These are phyloP conservation scores for Hydraecia micacea DNA, from an alignment of 2,888 invertebrate species.

Conservation along the genomic window DNA sequence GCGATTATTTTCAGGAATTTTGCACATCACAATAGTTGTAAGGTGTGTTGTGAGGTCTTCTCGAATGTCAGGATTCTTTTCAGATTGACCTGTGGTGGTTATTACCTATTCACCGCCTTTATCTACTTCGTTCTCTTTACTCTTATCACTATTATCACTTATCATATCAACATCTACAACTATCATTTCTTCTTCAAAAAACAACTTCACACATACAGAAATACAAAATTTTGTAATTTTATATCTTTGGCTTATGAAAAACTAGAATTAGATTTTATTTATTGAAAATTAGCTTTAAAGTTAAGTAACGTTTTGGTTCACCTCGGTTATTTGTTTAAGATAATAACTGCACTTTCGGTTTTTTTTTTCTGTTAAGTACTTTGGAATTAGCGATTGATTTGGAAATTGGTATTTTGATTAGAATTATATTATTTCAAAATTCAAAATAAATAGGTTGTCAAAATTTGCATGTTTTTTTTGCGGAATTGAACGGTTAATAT, in stretches of 20 bases:
- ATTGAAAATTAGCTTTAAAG: slow-evolving; percentile 40
- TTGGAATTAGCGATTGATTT: slow-evolving; percentile 42
- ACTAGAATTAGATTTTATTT: slow-evolving; percentile 58
- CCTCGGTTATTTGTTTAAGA: slow-evolving; percentile 43
- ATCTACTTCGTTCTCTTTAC: slow-evolving; percentile 33
- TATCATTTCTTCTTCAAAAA: slow-evolving; percentile 38
- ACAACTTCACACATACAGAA: slow-evolving; percentile 49
- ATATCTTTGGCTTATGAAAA: slow-evolving; percentile 54
- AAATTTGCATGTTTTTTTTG: slow-evolving; percentile 60
- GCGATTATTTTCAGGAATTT: slow-evolving; percentile 32
- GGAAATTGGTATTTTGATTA: slow-evolving; percentile 39
- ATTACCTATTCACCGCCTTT: slow-evolving; percentile 14
- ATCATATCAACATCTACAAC: slow-evolving; percentile 40
- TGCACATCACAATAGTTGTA: not conserved
- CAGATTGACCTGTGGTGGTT: slow-evolving; percentile 22
- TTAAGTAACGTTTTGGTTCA: slow-evolving; percentile 44
- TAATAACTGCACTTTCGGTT: slow-evolving; percentile 54
- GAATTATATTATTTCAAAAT: slow-evolving; percentile 27
- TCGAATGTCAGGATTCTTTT: slow-evolving; percentile 41
- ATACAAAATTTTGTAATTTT: slow-evolving; percentile 38
- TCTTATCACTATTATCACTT: slow-evolving; percentile 14
- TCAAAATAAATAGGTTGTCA: slow-evolving; percentile 36
- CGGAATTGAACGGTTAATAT: slow-evolving; percentile 1
- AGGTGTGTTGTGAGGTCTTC: slow-evolving; percentile 25
- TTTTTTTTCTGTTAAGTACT: slow-evolving; percentile 30